Evolutionary conservation across 2,113 vertebrate genomes (phyloP), one percentile per base, ranked within the genome.

Genomic region (Myotis yumanensis): DNA sequence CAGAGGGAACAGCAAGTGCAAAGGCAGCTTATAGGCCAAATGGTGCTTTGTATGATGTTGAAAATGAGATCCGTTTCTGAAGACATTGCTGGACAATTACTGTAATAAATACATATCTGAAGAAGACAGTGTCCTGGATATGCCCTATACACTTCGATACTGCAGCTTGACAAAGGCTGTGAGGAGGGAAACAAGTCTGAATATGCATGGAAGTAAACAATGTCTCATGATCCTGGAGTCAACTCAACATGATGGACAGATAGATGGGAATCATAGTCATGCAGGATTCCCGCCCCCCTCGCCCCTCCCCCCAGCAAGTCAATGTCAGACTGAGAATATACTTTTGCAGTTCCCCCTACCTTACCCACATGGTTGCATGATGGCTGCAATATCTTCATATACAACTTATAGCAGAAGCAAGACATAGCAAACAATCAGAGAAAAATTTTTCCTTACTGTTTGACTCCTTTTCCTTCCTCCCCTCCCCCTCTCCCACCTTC

Each of bases 261-360:
- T 3, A 12, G 3, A 51, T 8, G 35, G 32, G 72, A 59, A 48
- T 62, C 64, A 91, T 15, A 20, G 15, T 59, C 18, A 12, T 32
- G 35, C 2, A 66, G 20, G n/a, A 23, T 37, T 48, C 25, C 14
- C 2, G 0, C 20, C 1, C 4, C 30, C 1, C 0, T 11, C 62
- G 0, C 8, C 28, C 7, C 28, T 28, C 23, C 11, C 11, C 32
- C 0, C 6, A 77, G 23, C 77, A 84, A 72, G 6, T 66, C n/a
- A 18, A 3, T 20, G 22, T 73, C 77, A 68, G 30, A 37, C 10
- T 20, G 46, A 52, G 25, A 59, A 22, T 23, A 11, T 54, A 30
- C 32, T 96, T 81, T 43, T 66, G 52, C 20, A 57, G 0, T 88
- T 69, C 28, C 15, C 37, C 77, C 35, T 17, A 35, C 7, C 51